Percentiles rank a stretch among this genome's conserved stretches.
phyloP scores from a whole-genome alignment of 2,797 vertebrate species.

The Chromis chromis region DNA sequence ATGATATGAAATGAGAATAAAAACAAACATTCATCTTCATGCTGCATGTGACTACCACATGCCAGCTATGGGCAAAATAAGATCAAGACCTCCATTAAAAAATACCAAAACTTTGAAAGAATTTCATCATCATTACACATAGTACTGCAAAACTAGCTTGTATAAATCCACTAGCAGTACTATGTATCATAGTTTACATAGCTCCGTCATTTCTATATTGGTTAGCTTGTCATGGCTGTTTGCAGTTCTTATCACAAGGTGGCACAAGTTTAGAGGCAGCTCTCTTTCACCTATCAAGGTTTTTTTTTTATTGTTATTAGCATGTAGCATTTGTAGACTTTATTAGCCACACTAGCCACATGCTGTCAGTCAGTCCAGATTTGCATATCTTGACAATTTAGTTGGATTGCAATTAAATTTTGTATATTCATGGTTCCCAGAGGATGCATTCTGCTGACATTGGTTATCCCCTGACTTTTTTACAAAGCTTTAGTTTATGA shows the following conservation, averaged over 20 bases:
- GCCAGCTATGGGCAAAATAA: constrained; percentile 27
- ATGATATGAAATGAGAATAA: constrained; percentile 41
- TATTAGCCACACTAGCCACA: neutral
- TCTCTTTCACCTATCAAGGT: neutral
- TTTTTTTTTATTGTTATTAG: neutral
- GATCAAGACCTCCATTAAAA: neutral
- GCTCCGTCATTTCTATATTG: neutral
- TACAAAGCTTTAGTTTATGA: neutral
- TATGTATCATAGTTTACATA: neutral
- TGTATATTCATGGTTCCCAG: neutral
- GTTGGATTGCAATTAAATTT: neutral
- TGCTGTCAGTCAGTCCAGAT: neutral
- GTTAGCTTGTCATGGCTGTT: neutral
- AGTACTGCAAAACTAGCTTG: neutral
- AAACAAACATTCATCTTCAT: constrained; percentile 3
- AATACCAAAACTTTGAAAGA: neutral
- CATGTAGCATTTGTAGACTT: no score
- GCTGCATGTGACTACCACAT: constrained; percentile 1
- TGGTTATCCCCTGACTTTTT: neutral
- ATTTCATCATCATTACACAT: neutral
- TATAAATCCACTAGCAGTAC: neutral
- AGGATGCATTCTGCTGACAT: neutral
- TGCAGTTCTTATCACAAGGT: neutral
- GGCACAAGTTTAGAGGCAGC: neutral
- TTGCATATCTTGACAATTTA: neutral